Evolutionary conservation across 2,797 vertebrate genomes (phyloP), one percentile per base, ranked within the genome.

Genomic region (Enteromius fasciolatus): DNA sequence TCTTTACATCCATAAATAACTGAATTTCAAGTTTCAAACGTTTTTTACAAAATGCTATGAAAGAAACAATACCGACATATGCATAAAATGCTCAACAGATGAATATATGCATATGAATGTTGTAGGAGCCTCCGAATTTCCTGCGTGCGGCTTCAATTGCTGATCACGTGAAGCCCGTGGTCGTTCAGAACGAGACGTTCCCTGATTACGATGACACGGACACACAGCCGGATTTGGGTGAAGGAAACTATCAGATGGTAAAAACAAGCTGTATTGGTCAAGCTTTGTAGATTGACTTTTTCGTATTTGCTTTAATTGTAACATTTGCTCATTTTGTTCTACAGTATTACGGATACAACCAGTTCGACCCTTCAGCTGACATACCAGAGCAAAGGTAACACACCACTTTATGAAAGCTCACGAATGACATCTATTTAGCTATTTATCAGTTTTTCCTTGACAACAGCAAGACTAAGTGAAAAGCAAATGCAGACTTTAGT

Each of bases 121-220:
- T 31, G 9, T 87, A 99, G 98, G 94, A 91, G 81, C 97, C 97
- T 83, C 97, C 98, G 20, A 99, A 99, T 91, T 99, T 99, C 92
- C 95, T 99, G 11, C 96, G 97, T 0, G 97, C 98, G 0, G 97
- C 97, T 0, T 96, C 98, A 0, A 89, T 98, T 84, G 97, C 94
- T 0, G 98, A 99, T 78, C 97, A 99, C 85, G 96, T 97, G 82
- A 98, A 93, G 89, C 96, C 96, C 0, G 97, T 99, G 90, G 97
- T 98, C 84, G 93, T 99, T 61, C 95, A 96, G 0, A 87, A 88
- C 3, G 87, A 91, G 66, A 90, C 90, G 33, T 69, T 41, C 0
- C 81, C 79, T 0, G 89, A 92, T 14, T 92, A 92, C 4, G 92
- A 93, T 15, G 94, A 94, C 4, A 83, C 48, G 46, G 92, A 93